phyloP scores from a whole-genome alignment of 2,797 vertebrate species.

The Catamblyrhynchus diadema region DNA sequence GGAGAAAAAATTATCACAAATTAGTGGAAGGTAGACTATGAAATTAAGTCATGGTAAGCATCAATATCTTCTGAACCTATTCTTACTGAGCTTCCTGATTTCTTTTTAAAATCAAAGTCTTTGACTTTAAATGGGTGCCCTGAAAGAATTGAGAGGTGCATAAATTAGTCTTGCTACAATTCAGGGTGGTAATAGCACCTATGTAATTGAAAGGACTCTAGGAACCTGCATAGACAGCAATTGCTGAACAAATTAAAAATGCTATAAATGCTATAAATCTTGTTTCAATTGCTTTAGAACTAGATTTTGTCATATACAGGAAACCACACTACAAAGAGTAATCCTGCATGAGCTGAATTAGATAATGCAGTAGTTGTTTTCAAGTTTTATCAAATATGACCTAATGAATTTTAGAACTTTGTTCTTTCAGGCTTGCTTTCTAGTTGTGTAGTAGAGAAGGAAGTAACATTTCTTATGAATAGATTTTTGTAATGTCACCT shows the following conservation, averaged over 20 bases:
- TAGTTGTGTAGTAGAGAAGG: background rate
- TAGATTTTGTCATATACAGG: background rate
- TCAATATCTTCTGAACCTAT: background rate
- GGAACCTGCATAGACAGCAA: background rate
- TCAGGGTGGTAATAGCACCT: background rate
- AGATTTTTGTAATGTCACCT: background rate
- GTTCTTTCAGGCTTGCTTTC: background rate
- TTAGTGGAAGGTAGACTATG: background rate
- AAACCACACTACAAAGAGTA: background rate
- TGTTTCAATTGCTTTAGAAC: background rate
- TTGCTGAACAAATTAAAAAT: background rate
- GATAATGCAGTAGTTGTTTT: background rate
- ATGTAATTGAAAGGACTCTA: background rate
- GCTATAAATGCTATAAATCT: background rate
- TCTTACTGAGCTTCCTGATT: background rate
- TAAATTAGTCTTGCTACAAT: background rate
- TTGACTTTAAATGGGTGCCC: background rate
- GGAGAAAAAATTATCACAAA: background rate
- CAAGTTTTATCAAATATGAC: background rate
- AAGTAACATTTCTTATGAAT: background rate
- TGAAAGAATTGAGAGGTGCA: background rate
- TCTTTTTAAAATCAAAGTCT: background rate
- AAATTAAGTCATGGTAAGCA: background rate
- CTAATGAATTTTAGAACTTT: background rate
- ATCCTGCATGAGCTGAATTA: background rate